phyloP scores from a whole-genome alignment of 2,113 vertebrate genomes.

The Sapayoa aenigma region DNA sequence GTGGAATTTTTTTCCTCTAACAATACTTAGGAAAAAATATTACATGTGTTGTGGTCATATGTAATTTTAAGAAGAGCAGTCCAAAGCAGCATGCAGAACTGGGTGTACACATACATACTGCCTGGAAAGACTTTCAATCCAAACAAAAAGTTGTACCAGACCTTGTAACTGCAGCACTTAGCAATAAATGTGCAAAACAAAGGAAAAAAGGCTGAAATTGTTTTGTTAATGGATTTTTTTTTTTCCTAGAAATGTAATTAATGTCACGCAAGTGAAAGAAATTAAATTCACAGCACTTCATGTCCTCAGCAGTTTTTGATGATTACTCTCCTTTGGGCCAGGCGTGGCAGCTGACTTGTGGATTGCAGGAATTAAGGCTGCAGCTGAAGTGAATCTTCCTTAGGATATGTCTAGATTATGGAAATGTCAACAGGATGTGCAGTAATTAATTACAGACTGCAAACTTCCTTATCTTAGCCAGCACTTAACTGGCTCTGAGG shows the following conservation, averaged over 20 bases:
- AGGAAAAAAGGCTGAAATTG: not conserved
- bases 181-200: not conserved
- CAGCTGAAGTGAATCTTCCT: not conserved
- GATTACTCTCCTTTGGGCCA: not conserved
- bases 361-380: not conserved
- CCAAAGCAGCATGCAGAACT: not conserved
- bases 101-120: not conserved
- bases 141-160: not conserved
- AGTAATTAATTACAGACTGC: not conserved
- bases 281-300: not conserved
- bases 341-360: not conserved
- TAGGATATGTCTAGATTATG: not conserved
- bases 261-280: accelerated
- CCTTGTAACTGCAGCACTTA: not conserved
- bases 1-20: not conserved
- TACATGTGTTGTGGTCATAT: not conserved
- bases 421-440: not conserved
- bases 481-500: not conserved
- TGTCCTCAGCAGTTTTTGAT: not conserved
- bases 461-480: not conserved
- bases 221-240: not conserved
- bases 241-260: not conserved
- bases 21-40: not conserved
- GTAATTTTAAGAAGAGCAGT: not conserved
- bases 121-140: not conserved